Percentiles rank a stretch among this genome's conserved stretches.
These are phyloP conservation scores for Microchirus variegatus DNA, from an alignment of 2,797 vertebrate species.

Conservation along the genomic window DNA sequence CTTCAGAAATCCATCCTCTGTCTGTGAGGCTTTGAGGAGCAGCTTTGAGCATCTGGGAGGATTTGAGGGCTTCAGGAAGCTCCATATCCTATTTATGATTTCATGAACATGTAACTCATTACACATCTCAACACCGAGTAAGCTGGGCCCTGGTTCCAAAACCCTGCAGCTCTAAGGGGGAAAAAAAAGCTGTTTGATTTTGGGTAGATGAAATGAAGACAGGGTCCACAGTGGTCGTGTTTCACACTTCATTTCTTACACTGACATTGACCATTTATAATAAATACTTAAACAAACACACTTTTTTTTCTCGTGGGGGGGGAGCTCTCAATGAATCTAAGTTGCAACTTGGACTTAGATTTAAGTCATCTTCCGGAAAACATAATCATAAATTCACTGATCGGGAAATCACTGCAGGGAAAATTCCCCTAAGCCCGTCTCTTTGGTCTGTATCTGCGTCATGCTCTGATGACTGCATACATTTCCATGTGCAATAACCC, in stretches of 20 bases:
- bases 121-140: slow-evolving; percentile 61
- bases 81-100: slow-evolving; percentile 72
- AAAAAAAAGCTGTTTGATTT: slow-evolving; percentile 63
- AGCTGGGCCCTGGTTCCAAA: slow-evolving; percentile 46
- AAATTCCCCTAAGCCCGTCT: no score
- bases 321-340: no score
- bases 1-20: slow-evolving; percentile 54
- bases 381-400: no score
- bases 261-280: slow-evolving; percentile 1
- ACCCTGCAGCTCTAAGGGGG: slow-evolving; percentile 43
- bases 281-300: background rate
- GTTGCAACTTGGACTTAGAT: no score
- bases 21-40: slow-evolving; percentile 54
- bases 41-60: slow-evolving; percentile 51
- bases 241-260: background rate
- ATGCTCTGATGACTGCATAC: no score
- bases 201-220: background rate
- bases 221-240: background rate
- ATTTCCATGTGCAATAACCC: no score
- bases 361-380: no score
- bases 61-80: slow-evolving; percentile 46
- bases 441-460: no score
- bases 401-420: no score
- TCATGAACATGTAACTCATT: slow-evolving; percentile 76
- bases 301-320: no score